These are phyloP conservation scores for Isaurus tuberculatus DNA, from an alignment of 92 coral and sea anemone genomes.

Conservation along the genomic window DNA sequence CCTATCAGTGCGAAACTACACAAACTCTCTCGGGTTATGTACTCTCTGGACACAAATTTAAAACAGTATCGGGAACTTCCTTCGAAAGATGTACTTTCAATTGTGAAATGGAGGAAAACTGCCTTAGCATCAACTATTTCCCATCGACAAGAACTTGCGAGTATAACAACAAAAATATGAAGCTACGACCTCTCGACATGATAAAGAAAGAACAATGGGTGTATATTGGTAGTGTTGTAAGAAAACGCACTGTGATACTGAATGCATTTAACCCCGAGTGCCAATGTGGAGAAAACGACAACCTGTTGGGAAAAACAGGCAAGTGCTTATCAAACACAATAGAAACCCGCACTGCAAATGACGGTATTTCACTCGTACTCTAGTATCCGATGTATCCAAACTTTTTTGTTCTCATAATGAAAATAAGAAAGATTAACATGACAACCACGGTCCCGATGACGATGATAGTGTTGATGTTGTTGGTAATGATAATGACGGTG, in stretches of 20 bases:
- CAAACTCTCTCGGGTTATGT: slow-evolving; percentile 57
- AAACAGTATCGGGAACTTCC: slow-evolving; percentile 39
- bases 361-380: not conserved
- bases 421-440: too few relatives aligned
- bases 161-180: slow-evolving; percentile 64
- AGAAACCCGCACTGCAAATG: not conserved
- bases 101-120: slow-evolving; percentile 64
- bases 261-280: slow-evolving; percentile 61
- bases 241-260: slow-evolving; percentile 59
- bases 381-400: too few relatives aligned
- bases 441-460: too few relatives aligned
- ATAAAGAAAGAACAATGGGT: slow-evolving; percentile 51
- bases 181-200: slow-evolving; percentile 59
- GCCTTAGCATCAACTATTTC: slow-evolving; percentile 75
- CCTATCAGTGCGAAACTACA: slow-evolving; percentile 42
- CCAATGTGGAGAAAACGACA: slow-evolving; percentile 46
- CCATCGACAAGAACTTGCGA: slow-evolving; percentile 59
- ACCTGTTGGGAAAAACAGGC: not conserved
- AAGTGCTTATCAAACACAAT: not conserved
- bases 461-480: too few relatives aligned
- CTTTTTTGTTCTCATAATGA: too few relatives aligned
- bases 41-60: slow-evolving; percentile 64
- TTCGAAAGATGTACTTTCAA: slow-evolving; percentile 61
- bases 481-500: too few relatives aligned
- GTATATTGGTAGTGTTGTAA: slow-evolving; percentile 67